A percentile compares a stretch with the other conserved stretches of the same genome.
These are phyloP conservation scores for Ibidorhyncha struthersii DNA, from an alignment of 2,113 vertebrate species.

Conservation along the genomic window DNA sequence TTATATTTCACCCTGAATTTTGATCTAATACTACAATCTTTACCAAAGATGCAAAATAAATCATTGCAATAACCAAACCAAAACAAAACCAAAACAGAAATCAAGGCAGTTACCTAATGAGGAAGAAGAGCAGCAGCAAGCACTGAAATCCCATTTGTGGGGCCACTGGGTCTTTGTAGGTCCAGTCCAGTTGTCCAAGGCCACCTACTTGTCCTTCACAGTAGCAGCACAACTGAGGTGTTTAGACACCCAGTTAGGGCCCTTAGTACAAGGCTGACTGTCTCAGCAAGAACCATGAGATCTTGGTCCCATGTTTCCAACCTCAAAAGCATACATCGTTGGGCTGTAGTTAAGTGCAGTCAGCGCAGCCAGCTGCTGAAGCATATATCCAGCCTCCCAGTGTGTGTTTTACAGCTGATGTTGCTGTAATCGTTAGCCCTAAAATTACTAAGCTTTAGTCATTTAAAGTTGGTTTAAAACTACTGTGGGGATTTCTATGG, in stretches of 20 bases:
- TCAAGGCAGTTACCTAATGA: background rate
- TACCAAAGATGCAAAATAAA: background rate
- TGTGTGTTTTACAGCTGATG: background rate
- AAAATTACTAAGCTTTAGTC: background rate
- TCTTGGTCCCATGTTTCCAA: background rate
- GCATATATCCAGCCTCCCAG: background rate
- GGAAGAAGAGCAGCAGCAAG: background rate
- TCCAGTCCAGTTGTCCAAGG: background rate
- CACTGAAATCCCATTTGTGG: background rate
- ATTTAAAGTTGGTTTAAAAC: background rate
- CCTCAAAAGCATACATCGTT: background rate
- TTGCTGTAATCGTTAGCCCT: background rate
- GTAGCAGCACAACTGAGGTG: background rate
- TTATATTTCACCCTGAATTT: background rate
- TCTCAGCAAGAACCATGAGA: background rate
- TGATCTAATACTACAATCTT: background rate
- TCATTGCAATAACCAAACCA: too few species aligned
- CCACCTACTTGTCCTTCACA: background rate
- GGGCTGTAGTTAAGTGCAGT: background rate
- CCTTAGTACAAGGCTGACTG: background rate
- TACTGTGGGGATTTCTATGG: background rate
- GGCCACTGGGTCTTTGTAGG: background rate
- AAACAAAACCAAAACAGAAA: background rate
- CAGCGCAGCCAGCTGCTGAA: background rate
- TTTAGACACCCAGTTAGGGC: background rate